These are phyloP conservation scores for Ceratina japonica DNA, from an alignment of 1,140 invertebrate genomes.

Conservation along the genomic window DNA sequence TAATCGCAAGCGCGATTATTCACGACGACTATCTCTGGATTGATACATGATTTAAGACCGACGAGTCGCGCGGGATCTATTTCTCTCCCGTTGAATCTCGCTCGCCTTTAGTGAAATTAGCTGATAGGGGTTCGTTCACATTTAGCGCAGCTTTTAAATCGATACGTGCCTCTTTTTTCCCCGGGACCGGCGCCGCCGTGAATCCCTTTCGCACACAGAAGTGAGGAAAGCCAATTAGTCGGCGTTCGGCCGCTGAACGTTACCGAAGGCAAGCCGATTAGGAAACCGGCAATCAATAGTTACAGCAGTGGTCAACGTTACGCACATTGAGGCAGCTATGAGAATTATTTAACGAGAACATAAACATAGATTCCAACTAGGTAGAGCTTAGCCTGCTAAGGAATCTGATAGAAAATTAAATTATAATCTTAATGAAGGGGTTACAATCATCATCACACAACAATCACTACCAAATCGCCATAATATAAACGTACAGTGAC, in stretches of 20 bases:
- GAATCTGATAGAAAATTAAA: too few relatives aligned
- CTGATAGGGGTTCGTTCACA: neutral
- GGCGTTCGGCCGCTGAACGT: slow-evolving; percentile 37
- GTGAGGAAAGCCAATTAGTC: slow-evolving; percentile 42
- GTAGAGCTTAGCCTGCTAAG: too few relatives aligned
- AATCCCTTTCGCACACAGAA: slow-evolving; percentile 26
- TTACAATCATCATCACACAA: too few relatives aligned
- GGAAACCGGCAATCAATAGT: slow-evolving; percentile 37
- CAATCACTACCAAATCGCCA: too few relatives aligned
- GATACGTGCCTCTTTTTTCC: slow-evolving; percentile 28
- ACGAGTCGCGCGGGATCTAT: neutral
- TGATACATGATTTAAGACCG: neutral
- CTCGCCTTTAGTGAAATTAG: neutral
- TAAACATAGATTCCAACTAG: too few relatives aligned
- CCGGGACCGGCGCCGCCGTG: neutral
- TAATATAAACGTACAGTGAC: too few relatives aligned
- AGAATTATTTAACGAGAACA: too few relatives aligned
- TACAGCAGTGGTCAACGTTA: neutral
- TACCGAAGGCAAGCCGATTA: slow-evolving; percentile 37
- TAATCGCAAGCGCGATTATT: neutral
- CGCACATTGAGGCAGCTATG: too few relatives aligned
- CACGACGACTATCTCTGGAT: neutral
- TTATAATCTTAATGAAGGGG: too few relatives aligned
- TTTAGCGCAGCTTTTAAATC: slow-evolving; percentile 30
- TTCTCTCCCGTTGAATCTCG: neutral